Percentiles rank a stretch among this genome's conserved stretches.
phyloP scores from a whole-genome alignment of 2,797 vertebrate genomes.

The Tympanoctomys barrerae region DNA sequence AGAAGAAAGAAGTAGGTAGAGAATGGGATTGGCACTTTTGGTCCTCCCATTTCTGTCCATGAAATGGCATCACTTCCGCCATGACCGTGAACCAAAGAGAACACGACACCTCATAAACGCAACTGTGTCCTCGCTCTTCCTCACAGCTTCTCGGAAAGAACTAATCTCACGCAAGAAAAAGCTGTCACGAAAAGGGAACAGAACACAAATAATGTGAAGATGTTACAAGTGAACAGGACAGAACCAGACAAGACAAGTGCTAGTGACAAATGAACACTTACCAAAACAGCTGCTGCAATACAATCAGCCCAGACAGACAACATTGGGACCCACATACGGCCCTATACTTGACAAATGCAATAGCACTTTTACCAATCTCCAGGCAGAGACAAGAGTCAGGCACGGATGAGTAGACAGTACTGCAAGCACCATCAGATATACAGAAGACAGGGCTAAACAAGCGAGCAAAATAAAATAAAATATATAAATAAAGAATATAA shows the following conservation, averaged over 20 bases:
- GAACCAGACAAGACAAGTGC: neutral
- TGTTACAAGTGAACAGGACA: neutral
- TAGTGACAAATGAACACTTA: conserved; percentile 1
- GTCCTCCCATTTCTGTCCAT: no score
- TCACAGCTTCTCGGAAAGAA: conserved; percentile 45
- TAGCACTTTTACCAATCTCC: conserved; percentile 25
- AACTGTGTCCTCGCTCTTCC: neutral
- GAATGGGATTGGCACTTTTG: neutral
- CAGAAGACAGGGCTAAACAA: neutral
- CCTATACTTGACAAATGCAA: conserved; percentile 18
- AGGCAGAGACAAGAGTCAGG: neutral
- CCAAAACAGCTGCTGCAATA: no score
- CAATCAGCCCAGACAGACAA: neutral
- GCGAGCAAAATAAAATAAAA: conserved; percentile 47
- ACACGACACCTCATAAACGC: neutral
- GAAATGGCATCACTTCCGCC: no score
- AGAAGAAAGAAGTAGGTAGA: neutral
- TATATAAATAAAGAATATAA: neutral
- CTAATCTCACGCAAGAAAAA: conserved; percentile 4
- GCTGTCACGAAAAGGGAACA: neutral
- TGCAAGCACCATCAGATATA: neutral
- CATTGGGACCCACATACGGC: neutral
- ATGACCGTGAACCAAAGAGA: neutral
- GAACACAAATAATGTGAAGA: neutral
- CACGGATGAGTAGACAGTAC: neutral